Base-by-base conservation (phyloP, 2,797 vertebrate genomes). In the Spinibarbus caldwelli region DNA sequence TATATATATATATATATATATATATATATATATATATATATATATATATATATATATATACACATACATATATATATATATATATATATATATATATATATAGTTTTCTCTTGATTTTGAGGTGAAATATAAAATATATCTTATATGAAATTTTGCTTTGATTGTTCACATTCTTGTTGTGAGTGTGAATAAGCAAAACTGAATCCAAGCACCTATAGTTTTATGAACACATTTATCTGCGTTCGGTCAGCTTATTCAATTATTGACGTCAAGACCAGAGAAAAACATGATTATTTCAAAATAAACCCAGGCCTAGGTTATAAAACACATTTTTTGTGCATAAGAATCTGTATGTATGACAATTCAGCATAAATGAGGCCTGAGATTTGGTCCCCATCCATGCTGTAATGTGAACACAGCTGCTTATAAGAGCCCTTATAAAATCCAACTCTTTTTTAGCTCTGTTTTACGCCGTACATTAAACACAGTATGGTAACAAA, bases 371-470 rank as follows among this genome's bases (percentile, higher is more conserved):
- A 62, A 76, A 76, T 1, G 47, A 52, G 47, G 47, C 29, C 29
- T 31, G 29, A 9, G 73, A 52, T 76, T 54, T 75, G 71, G 71
- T 73, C 71, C 70, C 43, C 26, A 47, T 75, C 2, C 47, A 36
- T 36, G 10, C 43, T 36, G 64, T 80, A n/a, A 14, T 45, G 45
- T 57, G 49, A 57, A n/a, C 31, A 68, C 45, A 38, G 73, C 10
- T 10, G 17, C 38, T 66, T 21, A 79, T 14, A 54, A 70, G 66
- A 70, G 64, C 66, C 79, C 66, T 81, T 80, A 80, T 38, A 80
- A 5, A 52, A n/a, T n/a, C 62, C 23, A 70, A 6, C 21, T 41
- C 2, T 59, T 73, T 75, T 57, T 77, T 38, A 77, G 75, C 75
- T 77, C 64, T 38, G 45, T 43, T 57, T 43, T 43, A 36, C 78